Evolutionary conservation across 2,797 vertebrate genomes (phyloP), one percentile per base, ranked within the genome.

Genomic region (Sparidentex hasta): DNA sequence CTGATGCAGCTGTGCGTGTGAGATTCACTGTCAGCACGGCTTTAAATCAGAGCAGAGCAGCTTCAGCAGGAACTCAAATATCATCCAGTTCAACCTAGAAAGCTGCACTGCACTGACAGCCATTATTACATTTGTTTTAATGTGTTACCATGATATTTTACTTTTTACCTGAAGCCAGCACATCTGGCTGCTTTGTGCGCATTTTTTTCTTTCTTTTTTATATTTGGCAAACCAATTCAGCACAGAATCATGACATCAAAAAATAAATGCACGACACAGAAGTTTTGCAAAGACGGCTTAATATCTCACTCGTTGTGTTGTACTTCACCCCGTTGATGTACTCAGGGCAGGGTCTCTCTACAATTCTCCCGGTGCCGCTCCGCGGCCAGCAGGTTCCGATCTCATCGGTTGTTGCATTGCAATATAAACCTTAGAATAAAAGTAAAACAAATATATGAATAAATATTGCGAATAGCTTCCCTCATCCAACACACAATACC

Each of bases 341-440:
- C 91, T 98, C 98, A 0, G 98, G 98, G 83, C 98, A 99, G 20
- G 97, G 97, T 95, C 97, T 95, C 91, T 97, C 97, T 66, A 99
- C 97, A 2, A 98, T 90, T 38, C 95, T 96, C 63, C 98, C 97
- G 0, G 96, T 96, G 17, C 84, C 91, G 90, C 95, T 98, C 87
- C 92, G 94, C 18, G 98, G 98, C 98, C 98, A 99, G 96, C 98
- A 99, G 75, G 98, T 99, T 76, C 98, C 98, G 65, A 99, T 98
- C 94, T 98, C 97, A 92, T 99, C 98, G 5, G 95, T 96, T 50
- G 97, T 99, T 79, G 97, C 95, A 87, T 97, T 98, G 93, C 98
- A 99, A 93, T 95, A 97, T 2, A 95, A 93, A 94, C 96, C 96
- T 97, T 80, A 6, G 55, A 17, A n/a, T 20, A 43, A 44, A 11